Conservation (phyloP, 1,140 invertebrate genomes). For the Harlomillsia oculata region DNA sequence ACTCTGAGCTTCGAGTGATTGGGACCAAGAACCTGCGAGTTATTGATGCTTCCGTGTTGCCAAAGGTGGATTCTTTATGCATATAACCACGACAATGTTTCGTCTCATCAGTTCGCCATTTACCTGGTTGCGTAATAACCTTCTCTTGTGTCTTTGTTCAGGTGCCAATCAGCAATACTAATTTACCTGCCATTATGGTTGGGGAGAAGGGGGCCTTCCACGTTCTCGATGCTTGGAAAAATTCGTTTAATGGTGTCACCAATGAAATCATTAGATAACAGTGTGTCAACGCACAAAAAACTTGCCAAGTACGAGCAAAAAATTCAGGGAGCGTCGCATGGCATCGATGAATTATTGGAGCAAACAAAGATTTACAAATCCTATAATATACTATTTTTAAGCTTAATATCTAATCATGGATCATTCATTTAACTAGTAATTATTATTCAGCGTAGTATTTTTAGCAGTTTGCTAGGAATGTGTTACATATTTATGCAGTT, state of each 20-base stretch:
- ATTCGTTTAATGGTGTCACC: neutral
- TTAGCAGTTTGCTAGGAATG: too few species aligned
- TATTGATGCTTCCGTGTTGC: slow-evolving; percentile 44
- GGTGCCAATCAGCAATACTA: slow-evolving; percentile 23
- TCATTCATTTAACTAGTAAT: too few species aligned
- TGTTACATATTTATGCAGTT: too few species aligned
- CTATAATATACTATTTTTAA: too few species aligned
- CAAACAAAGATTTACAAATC: too few species aligned
- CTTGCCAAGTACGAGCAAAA: too few species aligned
- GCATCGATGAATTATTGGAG: too few species aligned
- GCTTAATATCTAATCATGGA: too few species aligned
- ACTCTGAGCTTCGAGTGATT: slow-evolving; percentile 43
- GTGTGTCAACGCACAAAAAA: too few species aligned
- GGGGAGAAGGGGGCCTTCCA: slow-evolving; percentile 25
- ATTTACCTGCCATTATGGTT: slow-evolving; percentile 15
- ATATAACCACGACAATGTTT: neutral
- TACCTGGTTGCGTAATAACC: too few species aligned
- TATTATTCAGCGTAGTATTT: too few species aligned
- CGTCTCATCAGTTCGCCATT: neutral
- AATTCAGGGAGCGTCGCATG: too few species aligned
- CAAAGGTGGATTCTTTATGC: neutral
- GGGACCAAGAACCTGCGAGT: slow-evolving; percentile 50
- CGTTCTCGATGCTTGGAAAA: slow-evolving; percentile 19
- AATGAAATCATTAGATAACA: slow-evolving; percentile 11
- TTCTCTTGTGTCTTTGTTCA: slow-evolving; percentile 3